Base-by-base conservation (phyloP, 2,888 invertebrate genomes). In the Trachelus iudaicus region DNA sequence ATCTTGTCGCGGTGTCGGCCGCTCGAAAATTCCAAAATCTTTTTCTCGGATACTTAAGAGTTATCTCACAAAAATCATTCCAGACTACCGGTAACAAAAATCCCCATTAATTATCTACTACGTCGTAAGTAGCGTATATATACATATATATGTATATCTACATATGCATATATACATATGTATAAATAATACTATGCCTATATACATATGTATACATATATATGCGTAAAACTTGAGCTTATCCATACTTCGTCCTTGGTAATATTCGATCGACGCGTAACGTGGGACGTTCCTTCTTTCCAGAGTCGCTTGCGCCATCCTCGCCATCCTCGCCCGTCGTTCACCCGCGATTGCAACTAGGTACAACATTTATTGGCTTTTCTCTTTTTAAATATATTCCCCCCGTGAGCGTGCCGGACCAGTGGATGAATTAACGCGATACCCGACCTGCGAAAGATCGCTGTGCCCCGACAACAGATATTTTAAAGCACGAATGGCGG, bases 201-300 rank as follows among this genome's bases (percentile, higher is more conserved):
- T 37, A 37, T 37, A 37, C 40, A 40, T 40, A 40, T 40, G 40
- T 40, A 40, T 40, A 40, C 40, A 40, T 40, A 40, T 40, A 37
- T 37, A 40, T 40, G 40, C 15, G 15, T 40, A 69, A 69, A 69
- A 69, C 69, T 69, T 69, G 69, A 69, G 69, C 69, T 69, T 69
- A 69, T 69, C 33, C 69, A 69, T 69, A 69, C 6, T 31, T 69
- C 69, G 69, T 69, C 40, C 15, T 40, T 15, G 15, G 15, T 15
- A 15, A 40, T 40, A 40, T 40, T 40, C 6, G n/a, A 69, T 69
- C 69, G 12, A 23, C 30, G 69, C 23, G 13, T 30, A 69, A 30
- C 69, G 11, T 4, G 40, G 30, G 33, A 69, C 69, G 6, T 31
- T 69, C 31, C 69, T 33, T 69, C 69, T 4, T 69, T 69, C 15